These are phyloP conservation scores for Trachelus iudaicus DNA, from an alignment of 2,888 invertebrate species.

Conservation along the genomic window DNA sequence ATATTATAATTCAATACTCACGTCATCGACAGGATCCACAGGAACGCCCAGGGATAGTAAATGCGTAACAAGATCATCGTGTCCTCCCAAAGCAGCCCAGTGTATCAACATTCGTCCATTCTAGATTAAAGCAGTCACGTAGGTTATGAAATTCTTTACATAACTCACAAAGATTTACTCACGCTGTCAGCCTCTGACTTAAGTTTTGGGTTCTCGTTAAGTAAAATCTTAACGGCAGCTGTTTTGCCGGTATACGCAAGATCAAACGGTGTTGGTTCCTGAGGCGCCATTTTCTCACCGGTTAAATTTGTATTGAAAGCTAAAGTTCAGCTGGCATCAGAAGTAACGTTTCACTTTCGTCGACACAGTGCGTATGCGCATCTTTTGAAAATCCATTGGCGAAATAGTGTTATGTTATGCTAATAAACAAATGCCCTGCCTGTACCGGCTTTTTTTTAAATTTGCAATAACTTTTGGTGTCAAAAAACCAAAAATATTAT, in stretches of 20 bases:
- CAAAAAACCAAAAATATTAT: neutral
- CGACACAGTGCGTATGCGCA: neutral
- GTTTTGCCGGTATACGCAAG: constrained; percentile 80
- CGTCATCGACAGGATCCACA: constrained; percentile 79
- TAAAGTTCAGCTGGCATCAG: neutral
- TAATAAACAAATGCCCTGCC: neutral
- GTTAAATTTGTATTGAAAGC: neutral
- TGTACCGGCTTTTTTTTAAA: neutral
- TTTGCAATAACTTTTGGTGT: neutral
- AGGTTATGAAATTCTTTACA: constrained; percentile 13
- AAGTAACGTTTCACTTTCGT: neutral
- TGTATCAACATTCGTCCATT: constrained; percentile 79
- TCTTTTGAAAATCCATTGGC: neutral
- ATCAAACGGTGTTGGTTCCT: constrained; percentile 68
- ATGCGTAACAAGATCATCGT: constrained; percentile 77
- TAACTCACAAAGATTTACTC: constrained; percentile 43
- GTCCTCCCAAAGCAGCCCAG: constrained; percentile 84
- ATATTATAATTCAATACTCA: constrained; percentile 51
- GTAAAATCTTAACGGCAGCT: constrained; percentile 73
- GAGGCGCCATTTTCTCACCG: constrained; percentile 32
- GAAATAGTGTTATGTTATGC: neutral
- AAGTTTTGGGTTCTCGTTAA: constrained; percentile 70
- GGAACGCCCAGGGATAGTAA: constrained; percentile 75
- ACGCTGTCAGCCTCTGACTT: constrained; percentile 69
- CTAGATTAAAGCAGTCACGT: constrained; percentile 65